Evolutionary conservation across 2,888 invertebrate genomes (phyloP).

Genomic region (Anoncus sp.): DNA sequence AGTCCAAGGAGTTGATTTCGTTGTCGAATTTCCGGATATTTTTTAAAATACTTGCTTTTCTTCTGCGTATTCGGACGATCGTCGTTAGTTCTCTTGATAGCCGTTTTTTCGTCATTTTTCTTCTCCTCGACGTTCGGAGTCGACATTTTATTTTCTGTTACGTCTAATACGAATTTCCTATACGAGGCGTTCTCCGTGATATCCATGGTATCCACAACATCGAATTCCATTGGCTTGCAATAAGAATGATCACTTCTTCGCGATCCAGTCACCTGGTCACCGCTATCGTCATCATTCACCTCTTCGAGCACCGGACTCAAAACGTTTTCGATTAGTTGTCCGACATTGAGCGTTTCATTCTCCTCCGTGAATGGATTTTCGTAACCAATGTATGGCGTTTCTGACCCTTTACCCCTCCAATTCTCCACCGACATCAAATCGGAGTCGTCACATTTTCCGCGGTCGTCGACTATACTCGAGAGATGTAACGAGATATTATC

Average conservation of each 20-base stretch:
- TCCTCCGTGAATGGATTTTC: no score
- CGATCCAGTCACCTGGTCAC: background rate
- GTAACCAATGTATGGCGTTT: background rate
- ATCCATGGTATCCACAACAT: background rate
- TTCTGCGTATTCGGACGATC: background rate
- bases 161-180: no score
- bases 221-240: background rate
- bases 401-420: constrained; percentile 10
- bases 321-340: no score
- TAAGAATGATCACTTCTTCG: background rate
- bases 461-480: background rate
- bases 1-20: background rate
- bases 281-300: no score
- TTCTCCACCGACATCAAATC: background rate
- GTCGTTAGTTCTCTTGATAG: no score
- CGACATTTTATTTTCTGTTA: no score
- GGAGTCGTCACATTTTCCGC: background rate
- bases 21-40: constrained; percentile 25
- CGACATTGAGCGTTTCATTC: no score
- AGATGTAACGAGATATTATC: background rate
- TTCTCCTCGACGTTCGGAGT: no score
- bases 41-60: constrained; percentile 6
- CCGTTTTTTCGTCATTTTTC: no score
- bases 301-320: no score
- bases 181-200: no score